Evolutionary conservation across 2,113 vertebrate species (phyloP), one percentile per base, ranked within the genome.

Genomic region (Pleuronectes platessa): DNA sequence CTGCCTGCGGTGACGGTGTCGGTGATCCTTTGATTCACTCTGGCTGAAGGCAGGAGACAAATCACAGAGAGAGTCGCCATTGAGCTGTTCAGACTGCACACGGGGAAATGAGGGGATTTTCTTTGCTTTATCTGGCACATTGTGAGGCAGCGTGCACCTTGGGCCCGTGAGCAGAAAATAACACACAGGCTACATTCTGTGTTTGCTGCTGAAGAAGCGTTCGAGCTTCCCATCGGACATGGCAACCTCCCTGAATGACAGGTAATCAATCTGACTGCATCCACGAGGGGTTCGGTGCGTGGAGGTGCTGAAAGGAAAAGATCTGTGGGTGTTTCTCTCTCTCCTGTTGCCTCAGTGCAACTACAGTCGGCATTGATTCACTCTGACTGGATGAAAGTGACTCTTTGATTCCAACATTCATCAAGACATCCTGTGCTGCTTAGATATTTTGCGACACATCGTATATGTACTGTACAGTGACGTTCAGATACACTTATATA

Each of bases 221-320:
- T 64, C 61, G 26, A 42, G 65, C 54, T 11, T 60, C 76, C 66
- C 63, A 63, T 85, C 73, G 80, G 54, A 74, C 59, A 64, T 58
- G 54, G 45, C 56, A 61, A 42, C 45, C 54, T 0, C 37, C 40
- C 37, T 73, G 83, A 76, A 68, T 67, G 69, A 79, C 67, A 63
- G 63, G 81, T 86, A 88, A 92, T 80, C 54, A 86, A 91, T 78
- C 45, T 42, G 79, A 21, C 24, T 63, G 67, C 8, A 47, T 5
- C 51, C 45, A 9, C 20, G 7, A 54, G 51, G 51, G 51, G 51
- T 21, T 54, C 0, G 5, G 51, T 54, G 51, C 9, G 20, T 54
- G 51, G 18, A n/a, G 6, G 49, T 7, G 49, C n/a, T n/a, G n/a
- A 21, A 55, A 21, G 18, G 54, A 54, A 54, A 75, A 45, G 2